These are phyloP conservation scores for Chromoteleia sp. DNA, from an alignment of 2,888 invertebrate genomes.

Conservation along the genomic window DNA sequence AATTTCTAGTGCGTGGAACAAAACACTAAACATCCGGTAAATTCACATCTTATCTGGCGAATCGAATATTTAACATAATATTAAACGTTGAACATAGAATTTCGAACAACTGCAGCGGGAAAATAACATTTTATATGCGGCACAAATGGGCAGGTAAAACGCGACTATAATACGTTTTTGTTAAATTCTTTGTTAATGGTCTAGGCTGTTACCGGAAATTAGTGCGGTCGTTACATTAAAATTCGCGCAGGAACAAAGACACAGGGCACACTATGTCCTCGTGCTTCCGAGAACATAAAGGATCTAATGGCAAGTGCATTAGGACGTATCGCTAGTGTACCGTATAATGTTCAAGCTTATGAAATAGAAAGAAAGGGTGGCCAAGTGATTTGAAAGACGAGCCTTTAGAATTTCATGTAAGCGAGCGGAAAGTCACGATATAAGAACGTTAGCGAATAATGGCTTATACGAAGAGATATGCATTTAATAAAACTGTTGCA, in stretches of 20 bases:
- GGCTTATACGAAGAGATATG: constrained; percentile 41
- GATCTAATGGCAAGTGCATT: constrained; percentile 78
- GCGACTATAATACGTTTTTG: constrained; percentile 28
- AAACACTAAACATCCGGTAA: constrained; percentile 16
- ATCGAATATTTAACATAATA: constrained; percentile 31
- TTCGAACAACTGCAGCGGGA: not conserved
- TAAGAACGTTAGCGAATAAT: constrained; percentile 45
- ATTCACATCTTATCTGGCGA: constrained; percentile 30
- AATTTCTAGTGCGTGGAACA: constrained; percentile 13
- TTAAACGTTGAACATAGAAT: constrained; percentile 19
- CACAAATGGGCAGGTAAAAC: constrained; percentile 22
- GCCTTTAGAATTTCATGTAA: constrained; percentile 31
- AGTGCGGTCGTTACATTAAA: constrained; percentile 37
- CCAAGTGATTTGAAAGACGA: constrained; percentile 57
- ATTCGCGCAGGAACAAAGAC: constrained; percentile 25
- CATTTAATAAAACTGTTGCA: constrained; percentile 45
- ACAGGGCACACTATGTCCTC: constrained; percentile 42
- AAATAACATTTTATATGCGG: constrained; percentile 1
- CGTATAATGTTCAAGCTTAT: constrained; percentile 27
- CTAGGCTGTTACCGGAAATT: constrained; percentile 33
- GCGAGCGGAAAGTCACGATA: constrained; percentile 49
- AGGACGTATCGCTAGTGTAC: constrained; percentile 72
- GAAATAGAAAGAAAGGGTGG: constrained; percentile 36
- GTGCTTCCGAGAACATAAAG: constrained; percentile 56
- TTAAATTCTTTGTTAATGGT: constrained; percentile 35